These are phyloP conservation scores for Epinephelus moara DNA, from an alignment of 2,113 vertebrate genomes.

Conservation along the genomic window DNA sequence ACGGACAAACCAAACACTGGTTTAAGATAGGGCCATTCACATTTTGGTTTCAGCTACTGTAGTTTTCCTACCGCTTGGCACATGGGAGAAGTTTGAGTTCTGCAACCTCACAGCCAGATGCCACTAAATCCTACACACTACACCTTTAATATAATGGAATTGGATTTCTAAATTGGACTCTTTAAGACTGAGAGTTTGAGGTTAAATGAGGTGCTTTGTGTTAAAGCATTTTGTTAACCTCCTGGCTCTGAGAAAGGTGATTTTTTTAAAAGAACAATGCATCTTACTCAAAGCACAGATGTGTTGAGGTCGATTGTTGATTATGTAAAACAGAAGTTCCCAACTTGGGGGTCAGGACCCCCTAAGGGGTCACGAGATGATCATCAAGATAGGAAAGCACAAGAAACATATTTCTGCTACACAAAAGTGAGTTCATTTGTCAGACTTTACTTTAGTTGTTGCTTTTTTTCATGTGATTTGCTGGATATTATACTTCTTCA, in stretches of 20 bases:
- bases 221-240: constrained; percentile 6
- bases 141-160: not conserved
- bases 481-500: constrained; percentile 29
- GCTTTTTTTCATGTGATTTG: constrained; percentile 32
- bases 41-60: too few relatives aligned
- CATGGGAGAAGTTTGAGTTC: too few relatives aligned
- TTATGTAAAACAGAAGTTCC: not conserved
- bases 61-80: too few relatives aligned
- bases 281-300: constrained; percentile 4
- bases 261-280: not conserved
- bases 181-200: not conserved
- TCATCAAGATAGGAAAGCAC: not conserved
- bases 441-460: not conserved
- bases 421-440: constrained; percentile 11
- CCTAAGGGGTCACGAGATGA: constrained; percentile 1
- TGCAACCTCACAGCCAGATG: too few relatives aligned
- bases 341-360: constrained; percentile 1
- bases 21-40: too few relatives aligned
- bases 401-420: constrained; percentile 2
- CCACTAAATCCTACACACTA: too few relatives aligned
- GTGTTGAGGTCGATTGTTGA: constrained; percentile 21
- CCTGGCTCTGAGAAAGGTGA: not conserved
- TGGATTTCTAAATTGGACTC: constrained; percentile 4
- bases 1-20: too few relatives aligned
- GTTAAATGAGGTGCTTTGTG: constrained; percentile 9